Percentiles rank a stretch among this genome's conserved stretches.
Conservation (phyloP, 2,888 invertebrate genomes). For the Diarsia brunnea region DNA sequence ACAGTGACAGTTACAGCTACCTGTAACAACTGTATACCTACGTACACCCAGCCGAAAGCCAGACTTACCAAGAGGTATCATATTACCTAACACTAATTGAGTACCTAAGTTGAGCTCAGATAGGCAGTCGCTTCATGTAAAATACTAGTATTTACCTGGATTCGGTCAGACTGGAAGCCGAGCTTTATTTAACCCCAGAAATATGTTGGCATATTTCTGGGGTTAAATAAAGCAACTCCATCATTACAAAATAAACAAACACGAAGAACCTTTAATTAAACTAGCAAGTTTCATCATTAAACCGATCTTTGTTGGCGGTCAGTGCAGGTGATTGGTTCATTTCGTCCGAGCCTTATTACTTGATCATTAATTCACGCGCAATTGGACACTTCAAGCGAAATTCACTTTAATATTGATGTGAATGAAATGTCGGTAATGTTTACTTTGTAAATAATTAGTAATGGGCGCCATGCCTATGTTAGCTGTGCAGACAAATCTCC, state of each 20-base stretch:
- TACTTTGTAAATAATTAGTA: not conserved
- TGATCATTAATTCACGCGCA: slow-evolving; percentile 33
- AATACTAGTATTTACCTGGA: too few relatives aligned
- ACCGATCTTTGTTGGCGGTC: not conserved
- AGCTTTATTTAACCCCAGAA: too few relatives aligned
- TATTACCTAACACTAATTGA: too few relatives aligned
- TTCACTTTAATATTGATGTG: slow-evolving; percentile 2
- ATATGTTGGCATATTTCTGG: too few relatives aligned
- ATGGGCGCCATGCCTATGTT: not conserved
- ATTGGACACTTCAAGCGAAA: slow-evolving; percentile 21
- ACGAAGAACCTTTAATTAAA: slow-evolving; percentile 26
- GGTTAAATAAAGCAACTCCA: too few relatives aligned
- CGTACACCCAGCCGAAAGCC: too few relatives aligned
- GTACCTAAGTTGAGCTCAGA: too few relatives aligned
- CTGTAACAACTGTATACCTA: too few relatives aligned
- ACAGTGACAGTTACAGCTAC: too few relatives aligned
- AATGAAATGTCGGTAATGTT: not conserved
- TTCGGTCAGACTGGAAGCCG: too few relatives aligned
- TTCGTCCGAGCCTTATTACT: slow-evolving; percentile 32
- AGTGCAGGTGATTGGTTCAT: slow-evolving; percentile 22
- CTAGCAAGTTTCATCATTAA: slow-evolving; percentile 31
- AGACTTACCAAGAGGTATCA: too few relatives aligned
- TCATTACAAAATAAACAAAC: not conserved
- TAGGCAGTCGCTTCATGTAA: too few relatives aligned
- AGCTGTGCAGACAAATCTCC: not conserved